These are phyloP conservation scores for Cyphomyrus discorhynchus DNA, from an alignment of 2,113 vertebrate genomes.

Conservation along the genomic window DNA sequence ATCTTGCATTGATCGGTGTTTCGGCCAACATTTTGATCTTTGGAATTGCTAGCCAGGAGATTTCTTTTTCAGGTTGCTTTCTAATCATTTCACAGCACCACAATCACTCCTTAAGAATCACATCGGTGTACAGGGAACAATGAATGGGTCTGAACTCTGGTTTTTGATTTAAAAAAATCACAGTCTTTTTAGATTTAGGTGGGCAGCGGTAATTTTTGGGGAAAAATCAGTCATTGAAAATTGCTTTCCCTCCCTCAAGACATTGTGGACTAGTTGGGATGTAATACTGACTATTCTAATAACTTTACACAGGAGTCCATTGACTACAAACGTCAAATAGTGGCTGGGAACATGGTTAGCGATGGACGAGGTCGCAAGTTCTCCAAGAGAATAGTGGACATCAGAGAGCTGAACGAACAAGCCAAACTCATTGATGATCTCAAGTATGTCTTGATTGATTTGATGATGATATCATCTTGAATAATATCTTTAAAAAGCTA, in stretches of 20 bases:
- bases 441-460: slow-evolving; percentile 68
- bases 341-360: slow-evolving; percentile 61
- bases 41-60: not conserved
- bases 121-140: not conserved
- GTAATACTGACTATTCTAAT: not conserved
- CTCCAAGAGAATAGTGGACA: slow-evolving; percentile 88
- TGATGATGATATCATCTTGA: not conserved
- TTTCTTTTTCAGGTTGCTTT: not conserved
- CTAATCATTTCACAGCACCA: not conserved
- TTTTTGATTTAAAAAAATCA: not conserved
- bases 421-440: slow-evolving; percentile 98
- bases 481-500: not conserved
- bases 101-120: not conserved
- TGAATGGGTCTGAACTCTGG: not conserved
- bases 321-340: slow-evolving; percentile 74
- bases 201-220: not conserved
- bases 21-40: not conserved
- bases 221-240: not conserved
- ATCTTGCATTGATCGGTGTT: not conserved
- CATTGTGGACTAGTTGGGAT: not conserved
- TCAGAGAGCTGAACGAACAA: slow-evolving; percentile 94
- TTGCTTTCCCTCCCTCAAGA: not conserved
- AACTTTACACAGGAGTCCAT: slow-evolving; percentile 66
- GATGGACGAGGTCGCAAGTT: slow-evolving; percentile 83
- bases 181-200: not conserved